phyloP scores from a whole-genome alignment of 1,140 invertebrate genomes.

The Meteorus sp. region DNA sequence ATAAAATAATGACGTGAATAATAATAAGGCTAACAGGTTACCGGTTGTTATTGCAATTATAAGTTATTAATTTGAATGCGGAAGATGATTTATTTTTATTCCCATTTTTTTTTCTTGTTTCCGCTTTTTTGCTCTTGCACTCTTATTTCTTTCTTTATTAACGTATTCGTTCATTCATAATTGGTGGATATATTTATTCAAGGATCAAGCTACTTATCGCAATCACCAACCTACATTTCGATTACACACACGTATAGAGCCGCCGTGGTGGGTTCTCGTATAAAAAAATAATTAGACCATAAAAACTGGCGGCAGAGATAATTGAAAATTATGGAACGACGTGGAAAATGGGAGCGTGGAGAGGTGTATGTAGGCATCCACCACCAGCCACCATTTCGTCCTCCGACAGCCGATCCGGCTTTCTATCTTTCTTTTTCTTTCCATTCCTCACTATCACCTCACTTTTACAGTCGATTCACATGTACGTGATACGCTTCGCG shows the following conservation, averaged over 20 bases:
- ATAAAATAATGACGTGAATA: not conserved
- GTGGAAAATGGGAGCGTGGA: conserved; percentile 31
- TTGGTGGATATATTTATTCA: conserved; percentile 15
- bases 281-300: conserved; percentile 35
- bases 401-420: conserved; percentile 23
- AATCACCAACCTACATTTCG: conserved; percentile 31
- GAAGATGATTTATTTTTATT: conserved; percentile 1
- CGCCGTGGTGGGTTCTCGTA: conserved; percentile 19
- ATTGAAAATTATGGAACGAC: conserved; percentile 36
- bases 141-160: conserved; percentile 5
- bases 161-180: conserved; percentile 12
- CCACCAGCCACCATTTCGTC: conserved; percentile 20
- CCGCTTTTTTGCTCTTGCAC: too few relatives aligned
- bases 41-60: conserved; percentile 10
- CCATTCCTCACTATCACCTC: too few relatives aligned
- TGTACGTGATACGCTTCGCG: conserved; percentile 9
- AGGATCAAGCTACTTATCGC: conserved; percentile 25
- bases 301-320: conserved; percentile 31
- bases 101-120: too few relatives aligned
- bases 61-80: conserved; percentile 10
- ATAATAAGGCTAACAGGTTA: not conserved
- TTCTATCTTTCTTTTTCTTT: conserved; percentile 15
- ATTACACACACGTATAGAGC: conserved; percentile 31
- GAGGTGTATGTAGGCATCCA: too few relatives aligned
- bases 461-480: conserved; percentile 4